These are phyloP conservation scores for Lasioglossum morio DNA, from an alignment of 2,888 invertebrate species.

Conservation along the genomic window DNA sequence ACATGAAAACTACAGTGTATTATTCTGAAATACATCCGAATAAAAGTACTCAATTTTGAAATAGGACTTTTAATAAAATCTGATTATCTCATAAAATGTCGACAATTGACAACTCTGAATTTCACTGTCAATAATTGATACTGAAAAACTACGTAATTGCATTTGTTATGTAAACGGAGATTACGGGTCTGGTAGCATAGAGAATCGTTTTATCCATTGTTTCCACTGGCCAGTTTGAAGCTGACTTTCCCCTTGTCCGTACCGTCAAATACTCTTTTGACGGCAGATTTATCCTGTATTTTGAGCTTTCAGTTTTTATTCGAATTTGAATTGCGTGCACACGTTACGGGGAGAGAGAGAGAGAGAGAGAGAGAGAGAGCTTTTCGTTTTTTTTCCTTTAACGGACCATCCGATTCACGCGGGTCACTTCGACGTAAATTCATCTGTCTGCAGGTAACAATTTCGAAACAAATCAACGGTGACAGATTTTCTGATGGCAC, in stretches of 20 bases:
- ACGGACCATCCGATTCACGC: constrained; percentile 4
- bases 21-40: too few species aligned
- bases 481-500: constrained; percentile 25
- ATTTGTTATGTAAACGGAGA: background rate
- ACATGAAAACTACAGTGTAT: too few species aligned
- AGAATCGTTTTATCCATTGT: background rate
- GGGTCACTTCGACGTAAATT: constrained; percentile 27
- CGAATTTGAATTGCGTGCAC: constrained; percentile 14
- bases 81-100: background rate
- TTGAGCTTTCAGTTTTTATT: constrained; percentile 27
- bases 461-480: constrained; percentile 34
- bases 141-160: background rate
- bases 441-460: constrained; percentile 31
- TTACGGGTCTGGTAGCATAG: background rate
- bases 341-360: background rate
- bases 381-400: constrained; percentile 11
- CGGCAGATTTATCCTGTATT: constrained; percentile 16
- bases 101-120: background rate
- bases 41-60: too few species aligned
- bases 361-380: background rate
- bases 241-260: background rate
- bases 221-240: background rate
- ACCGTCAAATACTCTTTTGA: background rate
- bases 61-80: background rate
- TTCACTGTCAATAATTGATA: too few species aligned